Base-by-base conservation (phyloP, 2,797 vertebrate species). In the Sciurus vulgaris region DNA sequence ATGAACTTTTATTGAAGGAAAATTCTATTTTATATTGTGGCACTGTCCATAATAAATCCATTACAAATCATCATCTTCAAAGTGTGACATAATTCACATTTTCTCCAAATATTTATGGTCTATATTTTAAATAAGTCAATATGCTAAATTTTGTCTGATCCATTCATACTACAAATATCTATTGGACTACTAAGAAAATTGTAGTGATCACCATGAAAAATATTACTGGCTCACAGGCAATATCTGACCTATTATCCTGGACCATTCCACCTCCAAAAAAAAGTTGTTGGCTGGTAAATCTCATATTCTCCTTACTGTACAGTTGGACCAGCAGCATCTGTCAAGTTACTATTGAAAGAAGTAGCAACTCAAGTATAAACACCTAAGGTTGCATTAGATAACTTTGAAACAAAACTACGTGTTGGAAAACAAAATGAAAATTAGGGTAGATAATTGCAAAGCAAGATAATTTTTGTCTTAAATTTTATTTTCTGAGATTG, bases 401-500 rank as follows among this genome's bases (percentile, higher is more conserved):
- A 44, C 12, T 91, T 84, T 26, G 73, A 86, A 89, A 91, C 35
- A 78, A n/a, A 49, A 26, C 4, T 89, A 92, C n/a, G 28, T 63
- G 11, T 69, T 63, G 15, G 22, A 77, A 79, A 44, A 20, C 3
- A 44, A 78, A 93, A 61, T 82, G 76, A 93, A 94, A 96, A 89
- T 82, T 89, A 14, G 28, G 13, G 17, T 49, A 63, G 67, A 12
- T 67, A 47, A 88, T 35, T 82, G 2, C 38, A 88, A 93, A 83
- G 41, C 20, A 54, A 89, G 38, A 65, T 24, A n/a, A 70, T 47
- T 30, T 65, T 56, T 67, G 44, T n/a, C 44, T 67, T 84, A 76
- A 86, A 84, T 84, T 92, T 83, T 65, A 47, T 89, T 94, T 4
- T 87, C 28, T 96, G 63, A 85, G 65, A 79, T 67, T 93, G 28